Evolutionary conservation across 1,140 invertebrate species (phyloP), one percentile per base, ranked within the genome.

Genomic region (Trypoxylus dichotomus): DNA sequence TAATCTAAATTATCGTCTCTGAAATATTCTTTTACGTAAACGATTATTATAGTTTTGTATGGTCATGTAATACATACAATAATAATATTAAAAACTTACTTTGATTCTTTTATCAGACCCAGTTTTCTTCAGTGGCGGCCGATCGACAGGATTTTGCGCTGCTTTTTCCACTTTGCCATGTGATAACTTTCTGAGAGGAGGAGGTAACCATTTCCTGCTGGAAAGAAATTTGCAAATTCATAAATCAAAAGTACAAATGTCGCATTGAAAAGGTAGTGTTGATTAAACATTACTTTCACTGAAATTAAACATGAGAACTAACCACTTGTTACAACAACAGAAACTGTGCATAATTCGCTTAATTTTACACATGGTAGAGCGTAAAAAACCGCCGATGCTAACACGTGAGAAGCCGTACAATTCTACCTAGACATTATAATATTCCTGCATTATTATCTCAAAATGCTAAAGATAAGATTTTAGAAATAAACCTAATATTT

Each of bases 151-250:
- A 72, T 87, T 80, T 77, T 89, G 82, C 81, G 89, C 81, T 27
- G 60, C 24, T 86, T 97, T 96, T 80, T 97, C 96, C 54, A 94
- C 91, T 88, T 96, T 96, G 68, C 93, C 92, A 85, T 96, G 94
- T 81, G 95, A 97, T 77, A 96, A 88, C 87, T 98, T 98, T 76
- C 96, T 91, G 71, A 97, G 89, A 41, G 94, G 94, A 76, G 92
- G 94, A 74, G 95, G 95, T 76, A 98, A 88, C 96, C 96, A 98
- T 92, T 97, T 97, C 86, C 95, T 93, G 82, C 91, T 93, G 84
- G 54, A 88, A 87, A 84, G 85, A 13, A n/a, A 68, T 27, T 27
- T 68, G 24, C 2, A 32, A 32, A 32, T 3, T 32, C 32, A 7
- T 32, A 32, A 32, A 32, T 32, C 32, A 32, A 32, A 32, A 32